Evolutionary conservation across 2,888 invertebrate genomes (phyloP), one percentile per base, ranked within the genome.

Genomic region (Leptinotarsa rubiginosa): DNA sequence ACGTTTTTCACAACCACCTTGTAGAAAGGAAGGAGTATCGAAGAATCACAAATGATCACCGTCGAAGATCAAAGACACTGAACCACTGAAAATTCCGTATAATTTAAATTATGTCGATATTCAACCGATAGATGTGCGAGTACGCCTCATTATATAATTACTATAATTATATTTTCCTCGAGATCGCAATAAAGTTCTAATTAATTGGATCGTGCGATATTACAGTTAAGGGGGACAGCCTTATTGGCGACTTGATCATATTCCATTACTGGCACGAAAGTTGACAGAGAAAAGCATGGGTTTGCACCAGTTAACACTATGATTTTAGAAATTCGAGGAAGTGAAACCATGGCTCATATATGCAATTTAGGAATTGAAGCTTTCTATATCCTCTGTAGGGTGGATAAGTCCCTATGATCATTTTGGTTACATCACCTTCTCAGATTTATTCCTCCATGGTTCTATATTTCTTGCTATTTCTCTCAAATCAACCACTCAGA

Each of bases 171-270:
- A 18, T 31, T 31, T 41, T 62, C 62, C 25, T 25, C 62, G 62
- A 31, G 62, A n/a, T 62, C 62, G 12, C 25, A 5, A 16, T 16
- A 41, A 31, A 62, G n/a, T 70, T 65, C 25, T 59, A 20, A 59
- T 50, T 66, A 73, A 73, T 66, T 73, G 56, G 54, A 66, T 69
- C 65, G 68, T 73, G 64, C 54, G 20, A 64, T 68, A 69, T 52
- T 69, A 75, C 74, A 65, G 74, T 75, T 75, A 69, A 71, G 62
- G 2, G 52, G 49, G 56, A 47, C 65, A 69, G 69, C 67, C 71
- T 69, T 47, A 49, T 68, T 47, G 74, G 65, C 71, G 74, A 41
- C 62, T 25, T 4, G 2, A 62, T 16, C 2, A 41, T 12, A 67
- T 1, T n/a, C 3, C 47, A 18, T 52, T 67, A 67, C n/a, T 16